Evolutionary conservation across 2,888 invertebrate genomes (phyloP).

Genomic region (Pristionchus exspectatus): DNA sequence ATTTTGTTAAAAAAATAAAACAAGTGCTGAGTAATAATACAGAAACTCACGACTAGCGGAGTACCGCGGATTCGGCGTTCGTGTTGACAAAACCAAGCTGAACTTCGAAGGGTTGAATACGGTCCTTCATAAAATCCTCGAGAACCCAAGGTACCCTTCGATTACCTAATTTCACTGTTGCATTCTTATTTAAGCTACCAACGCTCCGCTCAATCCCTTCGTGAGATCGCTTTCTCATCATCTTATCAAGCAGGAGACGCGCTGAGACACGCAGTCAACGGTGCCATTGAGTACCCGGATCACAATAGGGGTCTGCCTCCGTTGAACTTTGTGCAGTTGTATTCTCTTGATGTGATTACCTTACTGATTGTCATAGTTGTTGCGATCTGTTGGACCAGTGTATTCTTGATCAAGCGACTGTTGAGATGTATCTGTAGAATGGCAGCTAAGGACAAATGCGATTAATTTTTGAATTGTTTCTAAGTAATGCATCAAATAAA

Average conservation of each 20-base stretch:
- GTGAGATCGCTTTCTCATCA: not conserved
- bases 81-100: not conserved
- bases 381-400: not conserved
- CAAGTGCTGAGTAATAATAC: too few relatives aligned
- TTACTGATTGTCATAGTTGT: not conserved
- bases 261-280: not conserved
- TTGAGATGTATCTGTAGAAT: not conserved
- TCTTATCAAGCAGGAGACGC: constrained; percentile 8
- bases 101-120: not conserved
- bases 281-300: constrained; percentile 32
- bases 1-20: too few relatives aligned
- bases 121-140: not conserved
- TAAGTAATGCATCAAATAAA: too few relatives aligned
- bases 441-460: not conserved
- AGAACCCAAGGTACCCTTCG: not conserved
- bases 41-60: constrained; percentile 49
- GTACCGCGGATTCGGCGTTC: constrained; percentile 9
- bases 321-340: constrained; percentile 19
- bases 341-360: constrained; percentile 38
- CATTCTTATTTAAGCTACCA: not conserved
- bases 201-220: not conserved
- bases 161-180: not conserved
- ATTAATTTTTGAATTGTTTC: not conserved
- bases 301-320: not conserved
- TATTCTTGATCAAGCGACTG: not conserved